These are phyloP conservation scores for Holcopasites calliopsidis DNA, from an alignment of 1,140 invertebrate species.

Conservation along the genomic window DNA sequence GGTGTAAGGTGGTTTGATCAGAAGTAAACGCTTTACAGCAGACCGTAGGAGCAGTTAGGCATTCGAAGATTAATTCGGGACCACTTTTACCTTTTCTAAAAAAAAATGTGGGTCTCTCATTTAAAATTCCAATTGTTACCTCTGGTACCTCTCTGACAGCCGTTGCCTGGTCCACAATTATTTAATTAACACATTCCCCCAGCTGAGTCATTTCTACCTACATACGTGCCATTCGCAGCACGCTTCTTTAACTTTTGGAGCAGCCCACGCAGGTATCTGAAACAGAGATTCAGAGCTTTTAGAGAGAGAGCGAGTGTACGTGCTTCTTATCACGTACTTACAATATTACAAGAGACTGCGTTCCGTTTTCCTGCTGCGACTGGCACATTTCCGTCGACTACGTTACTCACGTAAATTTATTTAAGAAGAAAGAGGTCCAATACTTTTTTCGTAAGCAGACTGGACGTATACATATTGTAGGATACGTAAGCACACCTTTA, in stretches of 20 bases:
- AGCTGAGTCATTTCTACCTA: no score
- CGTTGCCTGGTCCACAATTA: no score
- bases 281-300: not conserved
- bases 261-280: not conserved
- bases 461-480: not conserved
- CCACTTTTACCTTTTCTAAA: no score
- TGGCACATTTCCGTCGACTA: not conserved
- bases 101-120: no score
- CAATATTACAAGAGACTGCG: not conserved
- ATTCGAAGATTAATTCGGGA: no score
- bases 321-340: not conserved
- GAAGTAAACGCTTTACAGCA: no score
- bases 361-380: not conserved
- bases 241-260: not conserved
- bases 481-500: not conserved
- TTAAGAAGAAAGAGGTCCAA: not conserved
- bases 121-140: no score
- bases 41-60: no score
- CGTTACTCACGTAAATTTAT: not conserved
- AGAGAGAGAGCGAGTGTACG: no score
- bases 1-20: no score
- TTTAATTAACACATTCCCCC: not conserved
- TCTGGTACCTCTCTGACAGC: no score
- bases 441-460: not conserved
- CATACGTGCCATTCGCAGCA: not conserved